These are phyloP conservation scores for Listronotus bonariensis DNA, from an alignment of 1,140 invertebrate genomes.

Conservation along the genomic window DNA sequence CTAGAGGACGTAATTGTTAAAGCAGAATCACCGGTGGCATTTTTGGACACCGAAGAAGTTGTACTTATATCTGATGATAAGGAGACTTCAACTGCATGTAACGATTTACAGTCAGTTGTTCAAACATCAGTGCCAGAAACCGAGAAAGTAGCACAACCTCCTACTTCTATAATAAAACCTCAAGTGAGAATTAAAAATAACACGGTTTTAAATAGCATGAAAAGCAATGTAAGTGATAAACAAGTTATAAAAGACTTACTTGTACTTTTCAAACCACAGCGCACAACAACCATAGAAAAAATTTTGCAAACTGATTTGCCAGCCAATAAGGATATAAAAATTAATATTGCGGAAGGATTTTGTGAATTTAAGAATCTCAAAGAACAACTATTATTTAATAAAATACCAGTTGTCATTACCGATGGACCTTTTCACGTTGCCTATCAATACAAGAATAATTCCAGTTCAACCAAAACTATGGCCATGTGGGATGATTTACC, in stretches of 20 bases:
- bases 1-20: background rate
- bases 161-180: constrained; percentile 21
- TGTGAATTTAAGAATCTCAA: constrained; percentile 32
- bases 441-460: background rate
- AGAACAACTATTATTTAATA: constrained; percentile 9
- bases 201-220: constrained; percentile 14
- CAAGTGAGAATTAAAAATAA: constrained; percentile 24
- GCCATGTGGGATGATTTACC: constrained; percentile 9
- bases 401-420: constrained; percentile 13
- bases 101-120: background rate
- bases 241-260: constrained; percentile 22
- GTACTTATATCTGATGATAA: constrained; percentile 33
- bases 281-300: background rate
- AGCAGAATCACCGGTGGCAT: background rate
- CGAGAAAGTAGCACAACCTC: background rate
- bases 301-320: constrained; percentile 16
- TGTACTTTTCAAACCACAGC: background rate
- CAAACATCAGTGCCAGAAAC: background rate
- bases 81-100: constrained; percentile 1
- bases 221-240: constrained; percentile 16
- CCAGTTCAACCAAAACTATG: background rate
- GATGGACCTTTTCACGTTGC: constrained; percentile 16
- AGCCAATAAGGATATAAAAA: constrained; percentile 6
- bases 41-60: background rate
- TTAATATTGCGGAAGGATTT: constrained; percentile 2